Percentiles rank a stretch among this genome's conserved stretches.
Conservation (phyloP, 2,797 vertebrate species). For the Zalophus californianus region DNA sequence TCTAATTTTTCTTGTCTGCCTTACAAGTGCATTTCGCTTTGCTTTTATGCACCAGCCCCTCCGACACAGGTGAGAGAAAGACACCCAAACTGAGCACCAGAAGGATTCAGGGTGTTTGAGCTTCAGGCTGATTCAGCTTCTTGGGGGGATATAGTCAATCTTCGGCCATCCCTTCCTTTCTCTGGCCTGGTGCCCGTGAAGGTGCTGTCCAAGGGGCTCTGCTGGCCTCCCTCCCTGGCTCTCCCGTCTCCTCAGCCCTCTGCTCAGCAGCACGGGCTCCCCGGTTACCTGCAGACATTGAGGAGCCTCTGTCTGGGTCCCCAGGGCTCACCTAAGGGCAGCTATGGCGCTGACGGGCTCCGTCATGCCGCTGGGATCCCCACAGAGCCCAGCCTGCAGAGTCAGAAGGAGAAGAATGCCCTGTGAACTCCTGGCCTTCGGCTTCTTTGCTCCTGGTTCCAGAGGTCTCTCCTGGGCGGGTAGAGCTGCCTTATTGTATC, state of each 20-base stretch:
- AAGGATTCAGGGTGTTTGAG: too few species aligned
- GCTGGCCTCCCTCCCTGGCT: not conserved
- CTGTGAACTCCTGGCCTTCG: accelerated
- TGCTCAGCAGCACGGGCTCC: accelerated
- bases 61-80: not conserved
- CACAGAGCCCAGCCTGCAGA: not conserved
- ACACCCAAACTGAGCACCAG: not conserved
- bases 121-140: not conserved
- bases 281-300: accelerated
- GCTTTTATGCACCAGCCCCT: not conserved
- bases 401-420: not conserved
- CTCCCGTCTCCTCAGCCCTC: not conserved
- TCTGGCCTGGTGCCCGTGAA: not conserved
- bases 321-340: not conserved
- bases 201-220: not conserved
- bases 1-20: too few species aligned
- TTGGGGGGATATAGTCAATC: not conserved
- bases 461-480: not conserved
- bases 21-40: accelerated
- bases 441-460: not conserved
- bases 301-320: not conserved
- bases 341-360: not conserved
- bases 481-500: too few species aligned
- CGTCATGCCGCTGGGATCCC: not conserved
- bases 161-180: not conserved